Percentiles rank a stretch among this genome's conserved stretches.
Evolutionary conservation across 2,888 invertebrate genomes (phyloP).

Genomic region (Agrypnus murinus): DNA sequence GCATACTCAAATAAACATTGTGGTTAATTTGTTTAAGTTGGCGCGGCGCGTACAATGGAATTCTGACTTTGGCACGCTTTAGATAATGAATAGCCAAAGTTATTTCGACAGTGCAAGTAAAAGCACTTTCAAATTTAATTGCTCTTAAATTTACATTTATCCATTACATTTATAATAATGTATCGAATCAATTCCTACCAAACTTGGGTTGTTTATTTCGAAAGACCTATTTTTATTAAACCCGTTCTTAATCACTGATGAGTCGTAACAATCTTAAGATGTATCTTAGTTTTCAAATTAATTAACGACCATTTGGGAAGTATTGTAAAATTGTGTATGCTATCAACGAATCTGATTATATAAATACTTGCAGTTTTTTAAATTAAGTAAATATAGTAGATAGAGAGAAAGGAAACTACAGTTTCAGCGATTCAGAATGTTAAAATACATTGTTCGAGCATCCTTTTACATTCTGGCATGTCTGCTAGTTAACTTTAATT

Average conservation of each 20-base stretch:
- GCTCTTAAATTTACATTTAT: no score
- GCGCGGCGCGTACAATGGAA: slow-evolving; percentile 41
- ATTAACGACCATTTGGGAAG: slow-evolving; percentile 6
- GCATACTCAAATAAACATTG: slow-evolving; percentile 40
- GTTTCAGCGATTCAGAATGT: slow-evolving; percentile 24
- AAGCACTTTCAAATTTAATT: slow-evolving; percentile 25
- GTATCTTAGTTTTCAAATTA: no score
- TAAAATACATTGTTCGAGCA: slow-evolving; percentile 32
- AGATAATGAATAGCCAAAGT: slow-evolving; percentile 39
- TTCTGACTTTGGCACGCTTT: slow-evolving; percentile 43
- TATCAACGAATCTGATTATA: not conserved
- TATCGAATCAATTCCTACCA: no score
- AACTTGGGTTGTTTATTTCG: no score
- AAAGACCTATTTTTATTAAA: slow-evolving; percentile 19
- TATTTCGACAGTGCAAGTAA: slow-evolving; percentile 9
- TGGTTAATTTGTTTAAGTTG: slow-evolving; percentile 46
- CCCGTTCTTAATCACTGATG: slow-evolving; percentile 24
- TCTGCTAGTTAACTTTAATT: slow-evolving; percentile 58
- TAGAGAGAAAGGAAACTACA: slow-evolving; percentile 35
- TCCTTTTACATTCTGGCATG: slow-evolving; percentile 49
- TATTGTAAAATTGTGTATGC: not conserved
- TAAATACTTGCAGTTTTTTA: not conserved
- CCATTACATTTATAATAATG: no score
- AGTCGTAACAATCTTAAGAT: no score
- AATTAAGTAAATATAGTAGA: slow-evolving; percentile 9